Base-by-base conservation (phyloP, 2,797 vertebrate species). In the Chaunax sp. region DNA sequence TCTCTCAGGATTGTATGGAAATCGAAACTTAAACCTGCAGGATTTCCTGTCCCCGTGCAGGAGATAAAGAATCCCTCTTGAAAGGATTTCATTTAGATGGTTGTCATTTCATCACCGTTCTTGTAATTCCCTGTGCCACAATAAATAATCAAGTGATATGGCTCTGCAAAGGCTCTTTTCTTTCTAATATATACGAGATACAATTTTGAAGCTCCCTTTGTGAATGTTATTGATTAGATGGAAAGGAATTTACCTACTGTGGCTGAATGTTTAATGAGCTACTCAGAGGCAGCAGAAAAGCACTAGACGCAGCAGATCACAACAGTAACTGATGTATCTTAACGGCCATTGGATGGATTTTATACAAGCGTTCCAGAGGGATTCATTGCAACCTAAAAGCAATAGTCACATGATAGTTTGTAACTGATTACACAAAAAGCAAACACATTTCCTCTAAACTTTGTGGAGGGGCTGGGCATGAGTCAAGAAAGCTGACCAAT, bases 71-170 rank as follows among this genome's bases (percentile, higher is more conserved):
- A 59, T 41, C 6, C n/a, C 30, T 37, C 30, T n/a, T 33, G 22
- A 78, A 60, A 19, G 12, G 13, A 15, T 66, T 68, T 57, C 46
- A 61, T 64, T 76, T 7, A 59, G 51, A 59, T 56, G 47, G 50
- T 64, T 57, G 54, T 18, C 37, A 45, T 79, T 83, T 80, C 76
- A 71, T 74, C 66, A 58, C 57, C 43, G 59, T 45, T 72, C 51
- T 61, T 72, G 60, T 52, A 75, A 52, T 41, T 59, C 22, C 40
- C 26, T 5, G n/a, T 40, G 52, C 20, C 58, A 23, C 20, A 46
- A 26, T 65, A 57, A 70, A 79, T 69, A 69, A 71, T 64, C 41
- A 40, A 64, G 52, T 56, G 38, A 18, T 23, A 38, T 20, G 41
- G 45, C n/a, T 23, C 5, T 45, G 55, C 30, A 65, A 62, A 46